Conservation (phyloP, 2,888 invertebrate species). For the Flabesymbios commensalis region DNA sequence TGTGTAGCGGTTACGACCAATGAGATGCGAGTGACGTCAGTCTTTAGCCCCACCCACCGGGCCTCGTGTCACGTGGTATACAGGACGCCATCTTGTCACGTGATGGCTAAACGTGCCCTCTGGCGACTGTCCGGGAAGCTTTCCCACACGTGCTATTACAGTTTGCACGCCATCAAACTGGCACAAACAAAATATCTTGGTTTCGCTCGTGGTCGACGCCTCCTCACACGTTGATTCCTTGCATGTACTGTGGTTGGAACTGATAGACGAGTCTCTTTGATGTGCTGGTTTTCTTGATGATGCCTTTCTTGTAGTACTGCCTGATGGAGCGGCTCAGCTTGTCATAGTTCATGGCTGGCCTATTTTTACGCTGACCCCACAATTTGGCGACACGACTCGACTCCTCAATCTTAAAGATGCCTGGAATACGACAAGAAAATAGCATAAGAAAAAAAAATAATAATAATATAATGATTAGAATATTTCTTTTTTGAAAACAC, state of each 20-base stretch:
- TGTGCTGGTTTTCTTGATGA: constrained; percentile 92
- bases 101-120: too few relatives aligned
- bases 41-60: too few relatives aligned
- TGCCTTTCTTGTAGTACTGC: constrained; percentile 99
- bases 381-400: constrained; percentile 94
- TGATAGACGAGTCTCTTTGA: constrained; percentile 98
- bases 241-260: constrained; percentile 89
- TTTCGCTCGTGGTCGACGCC: too few relatives aligned
- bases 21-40: too few relatives aligned
- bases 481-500: not conserved
- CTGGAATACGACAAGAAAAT: constrained; percentile 40
- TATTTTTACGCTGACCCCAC: constrained; percentile 97
- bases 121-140: too few relatives aligned
- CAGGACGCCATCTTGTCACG: too few relatives aligned
- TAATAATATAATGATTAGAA: not conserved
- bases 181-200: too few relatives aligned
- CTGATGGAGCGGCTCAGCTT: constrained; percentile 95
- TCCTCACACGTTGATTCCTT: not conserved
- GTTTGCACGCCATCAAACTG: too few relatives aligned
- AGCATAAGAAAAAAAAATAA: not conserved
- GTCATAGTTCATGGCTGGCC: constrained; percentile 99
- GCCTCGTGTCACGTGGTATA: too few relatives aligned
- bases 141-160: too few relatives aligned
- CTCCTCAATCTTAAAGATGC: constrained; percentile 97
- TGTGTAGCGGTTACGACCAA: too few relatives aligned